A percentile compares a stretch with the other conserved stretches of the same genome.
These are phyloP conservation scores for Gambusia affinis DNA, from an alignment of 2,113 vertebrate genomes.

Conservation along the genomic window DNA sequence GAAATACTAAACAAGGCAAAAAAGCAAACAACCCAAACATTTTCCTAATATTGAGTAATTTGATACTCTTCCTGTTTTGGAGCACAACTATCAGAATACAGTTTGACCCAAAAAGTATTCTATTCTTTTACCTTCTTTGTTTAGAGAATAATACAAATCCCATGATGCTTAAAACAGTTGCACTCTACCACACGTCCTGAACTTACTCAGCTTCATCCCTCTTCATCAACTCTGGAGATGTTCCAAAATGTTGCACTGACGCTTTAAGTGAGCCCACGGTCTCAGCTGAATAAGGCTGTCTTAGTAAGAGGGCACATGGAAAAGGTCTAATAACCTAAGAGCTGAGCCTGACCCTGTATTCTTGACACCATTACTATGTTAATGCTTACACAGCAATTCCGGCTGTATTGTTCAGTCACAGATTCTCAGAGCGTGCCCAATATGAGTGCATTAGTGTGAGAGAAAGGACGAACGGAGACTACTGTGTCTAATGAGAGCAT, in stretches of 20 bases:
- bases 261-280: constrained; percentile 25
- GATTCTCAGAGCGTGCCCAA: constrained; percentile 36
- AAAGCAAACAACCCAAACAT: no score
- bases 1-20: no score
- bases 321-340: constrained; percentile 60
- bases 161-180: background rate
- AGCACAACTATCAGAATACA: no score
- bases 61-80: no score
- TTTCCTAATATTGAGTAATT: no score
- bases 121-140: background rate
- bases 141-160: background rate
- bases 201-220: background rate
- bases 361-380: constrained; percentile 70
- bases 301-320: constrained; percentile 53
- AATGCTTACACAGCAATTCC: constrained; percentile 70
- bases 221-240: constrained; percentile 17
- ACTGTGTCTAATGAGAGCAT: constrained; percentile 37
- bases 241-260: constrained; percentile 23
- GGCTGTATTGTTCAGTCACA: constrained; percentile 48
- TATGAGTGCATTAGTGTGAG: constrained; percentile 34
- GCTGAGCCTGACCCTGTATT: constrained; percentile 51
- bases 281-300: constrained; percentile 39
- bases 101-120: background rate
- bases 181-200: constrained; percentile 1
- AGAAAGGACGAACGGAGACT: background rate